Percentiles rank a stretch among this genome's conserved stretches.
Evolutionary conservation across 2,888 invertebrate genomes (phyloP).

Genomic region (Scelioninae gen. 1): DNA sequence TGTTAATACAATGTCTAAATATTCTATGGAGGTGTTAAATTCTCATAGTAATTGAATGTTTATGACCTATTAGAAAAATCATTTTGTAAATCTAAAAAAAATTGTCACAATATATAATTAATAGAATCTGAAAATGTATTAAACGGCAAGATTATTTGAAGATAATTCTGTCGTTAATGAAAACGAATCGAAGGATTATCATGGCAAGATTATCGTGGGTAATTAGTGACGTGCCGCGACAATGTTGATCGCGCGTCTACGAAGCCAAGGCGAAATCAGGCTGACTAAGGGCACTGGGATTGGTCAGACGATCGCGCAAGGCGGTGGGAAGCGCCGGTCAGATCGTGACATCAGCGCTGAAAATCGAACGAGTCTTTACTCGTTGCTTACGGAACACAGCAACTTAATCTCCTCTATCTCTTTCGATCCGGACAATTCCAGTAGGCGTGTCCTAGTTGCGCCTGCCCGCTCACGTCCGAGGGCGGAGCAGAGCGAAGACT

Average conservation of each 20-base stretch:
- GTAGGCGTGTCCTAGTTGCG: constrained; percentile 58
- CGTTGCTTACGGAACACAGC: constrained; percentile 22
- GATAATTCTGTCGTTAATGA: constrained; percentile 38
- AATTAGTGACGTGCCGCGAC: constrained; percentile 41
- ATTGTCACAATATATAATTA: no score
- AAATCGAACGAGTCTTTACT: constrained; percentile 58
- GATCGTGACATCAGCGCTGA: constrained; percentile 45
- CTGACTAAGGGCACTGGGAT: constrained; percentile 31
- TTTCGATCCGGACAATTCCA: constrained; percentile 38
- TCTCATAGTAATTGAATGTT: no score
- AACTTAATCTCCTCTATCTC: constrained; percentile 46
- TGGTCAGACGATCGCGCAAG: constrained; percentile 40
- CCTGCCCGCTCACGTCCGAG: constrained; percentile 52
- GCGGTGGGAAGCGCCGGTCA: constrained; percentile 41
- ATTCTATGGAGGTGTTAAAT: no score
- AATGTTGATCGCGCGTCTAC: constrained; percentile 42
- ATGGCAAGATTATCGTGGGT: constrained; percentile 42
- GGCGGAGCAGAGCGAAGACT: constrained; percentile 45
- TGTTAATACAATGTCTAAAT: no score
- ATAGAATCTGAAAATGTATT: constrained; percentile 4
- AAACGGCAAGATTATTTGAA: constrained; percentile 10
- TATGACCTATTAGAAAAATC: no score
- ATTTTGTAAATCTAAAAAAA: no score
- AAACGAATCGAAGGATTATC: constrained; percentile 38
- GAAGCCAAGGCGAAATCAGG: constrained; percentile 24